These are phyloP conservation scores for Dissostichus mawsoni DNA, from an alignment of 2,113 vertebrate species.

Conservation along the genomic window DNA sequence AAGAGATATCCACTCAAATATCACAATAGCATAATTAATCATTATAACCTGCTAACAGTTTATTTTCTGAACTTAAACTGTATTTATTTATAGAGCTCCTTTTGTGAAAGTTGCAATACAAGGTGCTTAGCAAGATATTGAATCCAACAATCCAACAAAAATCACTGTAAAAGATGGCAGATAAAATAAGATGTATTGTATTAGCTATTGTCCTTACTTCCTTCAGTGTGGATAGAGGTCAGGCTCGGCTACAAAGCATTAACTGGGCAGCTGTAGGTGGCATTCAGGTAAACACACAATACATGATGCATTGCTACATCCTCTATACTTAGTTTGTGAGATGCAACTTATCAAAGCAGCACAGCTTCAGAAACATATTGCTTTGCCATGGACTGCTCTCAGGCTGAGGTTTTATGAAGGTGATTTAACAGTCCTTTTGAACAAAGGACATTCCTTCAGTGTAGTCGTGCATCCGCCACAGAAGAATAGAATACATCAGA, in stretches of 20 bases:
- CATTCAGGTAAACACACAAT: constrained; percentile 3
- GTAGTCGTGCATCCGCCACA: constrained; percentile 22
- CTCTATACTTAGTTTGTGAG: background rate
- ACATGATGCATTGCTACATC: background rate
- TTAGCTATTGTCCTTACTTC: background rate
- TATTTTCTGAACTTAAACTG: background rate
- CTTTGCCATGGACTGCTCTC: background rate
- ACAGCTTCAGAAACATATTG: background rate
- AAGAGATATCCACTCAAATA: background rate
- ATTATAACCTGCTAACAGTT: background rate
- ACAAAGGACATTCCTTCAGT: constrained; percentile 34
- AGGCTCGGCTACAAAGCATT: background rate
- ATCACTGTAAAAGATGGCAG: too few relatives aligned
- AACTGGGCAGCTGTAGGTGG: background rate
- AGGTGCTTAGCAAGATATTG: too few relatives aligned
- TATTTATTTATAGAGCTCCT: too few relatives aligned
- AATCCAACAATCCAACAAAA: too few relatives aligned
- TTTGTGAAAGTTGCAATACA: too few relatives aligned
- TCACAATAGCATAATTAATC: background rate
- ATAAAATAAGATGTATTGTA: background rate
- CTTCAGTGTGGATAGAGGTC: background rate
- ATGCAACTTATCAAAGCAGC: background rate
- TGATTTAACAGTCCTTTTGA: constrained; percentile 49
- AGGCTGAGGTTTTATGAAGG: constrained; percentile 19
- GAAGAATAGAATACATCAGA: constrained; percentile 62